Base-by-base conservation (phyloP, 1,140 invertebrate genomes). In the Cardiocondyla obscurior region DNA sequence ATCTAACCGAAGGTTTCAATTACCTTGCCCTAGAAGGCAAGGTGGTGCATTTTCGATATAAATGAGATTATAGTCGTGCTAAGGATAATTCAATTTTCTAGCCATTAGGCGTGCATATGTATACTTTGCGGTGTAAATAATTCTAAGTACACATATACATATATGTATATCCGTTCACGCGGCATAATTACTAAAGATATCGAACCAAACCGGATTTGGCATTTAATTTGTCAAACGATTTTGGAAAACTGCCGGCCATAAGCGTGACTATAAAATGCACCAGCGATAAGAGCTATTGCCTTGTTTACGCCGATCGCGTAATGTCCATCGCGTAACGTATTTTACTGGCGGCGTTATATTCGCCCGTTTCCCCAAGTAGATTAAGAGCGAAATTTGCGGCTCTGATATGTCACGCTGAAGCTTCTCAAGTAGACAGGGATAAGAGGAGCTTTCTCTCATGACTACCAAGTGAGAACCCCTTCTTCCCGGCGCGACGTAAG, bases 391-490 rank as follows among this genome's bases (percentile, higher is more conserved):
- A 79, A 69, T 67, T 67, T 28, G 74, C 36, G 62, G 30, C 62
- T 69, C 74, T 33, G 62, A 79, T 79, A 69, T 79, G 46, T 79
- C 62, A 42, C n/a, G 36, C 33, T 79, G 46, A 67, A 69, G n/a
- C 62, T 42, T 8, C 25, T 77, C 44, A 67, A 77, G 62, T 42
- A 53, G 62, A 69, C 62, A 28, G 36, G 46, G 22, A 36, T 49
- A 73, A 73, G 51, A 58, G 57, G 22, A 70, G 67, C 25, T 33
- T 51, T 82, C 53, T 58, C 70, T 82, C 53, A 62, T 70, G 70
- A 86, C 64, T 82, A 85, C 19, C 44, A 82, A 86, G 65, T 79
- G 49, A 65, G 46, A n/a, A 65, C 46, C 39, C 46, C 33, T 39
- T 0, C 19, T 77, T 19, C 12, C 64, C 74, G 46, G 55, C 82